These are phyloP conservation scores for Parnassius glacialis DNA, from an alignment of 2,888 invertebrate species.

Conservation along the genomic window DNA sequence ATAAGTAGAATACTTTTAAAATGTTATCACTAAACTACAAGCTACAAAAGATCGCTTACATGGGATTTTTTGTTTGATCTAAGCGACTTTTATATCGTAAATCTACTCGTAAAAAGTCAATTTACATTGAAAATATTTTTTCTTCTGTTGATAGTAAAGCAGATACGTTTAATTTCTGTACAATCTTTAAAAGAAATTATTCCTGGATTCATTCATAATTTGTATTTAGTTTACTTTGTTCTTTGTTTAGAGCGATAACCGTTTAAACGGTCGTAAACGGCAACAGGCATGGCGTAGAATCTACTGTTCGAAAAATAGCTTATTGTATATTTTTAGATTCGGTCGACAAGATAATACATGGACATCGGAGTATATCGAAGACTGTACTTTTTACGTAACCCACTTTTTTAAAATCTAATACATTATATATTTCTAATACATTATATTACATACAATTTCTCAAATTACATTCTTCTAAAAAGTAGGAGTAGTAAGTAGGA, in stretches of 20 bases:
- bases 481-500: too few relatives aligned
- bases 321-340: conserved; percentile 21
- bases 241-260: conserved; percentile 62
- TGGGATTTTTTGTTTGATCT: conserved; percentile 18
- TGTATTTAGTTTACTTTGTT: conserved; percentile 55
- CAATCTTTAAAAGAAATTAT: conserved; percentile 20
- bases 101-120: conserved; percentile 18
- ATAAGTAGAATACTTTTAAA: too few relatives aligned
- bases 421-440: too few relatives aligned
- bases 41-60: conserved; percentile 16
- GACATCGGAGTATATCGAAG: too few relatives aligned
- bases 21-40: background rate
- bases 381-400: too few relatives aligned
- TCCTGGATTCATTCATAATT: conserved; percentile 38
- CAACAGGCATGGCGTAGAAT: conserved; percentile 27
- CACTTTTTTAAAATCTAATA: too few relatives aligned
- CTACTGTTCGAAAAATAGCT: conserved; percentile 28
- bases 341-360: conserved; percentile 12
- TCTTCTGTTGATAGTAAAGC: conserved; percentile 2
- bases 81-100: conserved; percentile 9
- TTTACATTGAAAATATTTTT: conserved; percentile 21
- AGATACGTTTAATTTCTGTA: conserved; percentile 1
- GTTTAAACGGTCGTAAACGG: conserved; percentile 60
- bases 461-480: too few relatives aligned
- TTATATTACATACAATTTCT: too few relatives aligned